Percentiles rank a stretch among this genome's conserved stretches.
phyloP scores from a whole-genome alignment of 2,888 invertebrate species.

The Thysanoteuthis rhombus region DNA sequence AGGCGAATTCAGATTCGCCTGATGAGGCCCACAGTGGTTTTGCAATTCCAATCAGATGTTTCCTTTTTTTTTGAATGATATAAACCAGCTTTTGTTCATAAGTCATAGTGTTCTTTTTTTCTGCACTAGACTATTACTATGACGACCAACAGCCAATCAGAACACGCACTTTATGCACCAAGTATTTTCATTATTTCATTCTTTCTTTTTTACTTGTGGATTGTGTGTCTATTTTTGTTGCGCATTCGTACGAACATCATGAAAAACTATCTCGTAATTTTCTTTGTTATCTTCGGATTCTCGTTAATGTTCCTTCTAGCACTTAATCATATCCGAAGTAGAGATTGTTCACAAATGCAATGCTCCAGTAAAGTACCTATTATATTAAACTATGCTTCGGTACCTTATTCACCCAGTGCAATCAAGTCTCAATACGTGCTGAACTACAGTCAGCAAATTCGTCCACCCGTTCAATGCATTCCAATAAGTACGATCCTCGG shows the following conservation, averaged over 20 bases:
- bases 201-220: neutral
- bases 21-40: too few species aligned
- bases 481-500: neutral
- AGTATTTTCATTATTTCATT: neutral
- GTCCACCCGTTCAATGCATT: neutral
- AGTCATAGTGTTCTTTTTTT: too few species aligned
- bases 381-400: neutral
- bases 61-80: too few species aligned
- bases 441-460: neutral
- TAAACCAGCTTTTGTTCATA: too few species aligned
- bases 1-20: too few species aligned
- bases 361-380: neutral
- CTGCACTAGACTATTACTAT: neutral
- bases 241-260: neutral
- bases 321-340: neutral
- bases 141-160: neutral
- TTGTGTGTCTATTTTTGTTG: neutral
- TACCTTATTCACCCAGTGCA: neutral
- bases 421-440: neutral
- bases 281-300: neutral
- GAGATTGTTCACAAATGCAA: neutral
- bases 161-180: too few species aligned
- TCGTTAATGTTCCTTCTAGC: neutral
- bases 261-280: neutral
- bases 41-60: too few species aligned